Evolutionary conservation across 2,888 invertebrate genomes (phyloP), one percentile per base, ranked within the genome.

Genomic region (Augochlorella aurata): DNA sequence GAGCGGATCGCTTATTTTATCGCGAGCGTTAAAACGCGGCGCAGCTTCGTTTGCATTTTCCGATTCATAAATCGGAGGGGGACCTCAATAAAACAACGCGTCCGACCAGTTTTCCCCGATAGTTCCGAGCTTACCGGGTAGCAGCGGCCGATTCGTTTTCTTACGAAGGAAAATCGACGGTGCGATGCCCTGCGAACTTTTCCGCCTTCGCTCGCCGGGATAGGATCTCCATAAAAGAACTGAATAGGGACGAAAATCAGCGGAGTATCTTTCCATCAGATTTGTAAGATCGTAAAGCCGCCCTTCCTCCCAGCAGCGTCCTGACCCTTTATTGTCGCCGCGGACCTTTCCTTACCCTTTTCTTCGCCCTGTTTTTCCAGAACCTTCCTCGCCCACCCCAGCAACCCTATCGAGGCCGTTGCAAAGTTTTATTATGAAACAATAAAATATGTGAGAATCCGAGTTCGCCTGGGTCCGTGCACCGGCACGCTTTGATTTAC

Each of bases 371-470:
- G 24, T 24, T 21, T 38, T n/a, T 16, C 70, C 74, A 70, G 72
- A n/a, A 0, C 5, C 66, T 3, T 8, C 9, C 0, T 2, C 10
- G 1, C 8, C 24, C 73, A 29, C n/a, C 54, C 77, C 45, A 79
- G 79, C 78, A 75, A 74, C 65, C 77, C 82, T 89, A 89, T 89
- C 88, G 89, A 83, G 85, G 88, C 79, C 74, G 82, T 44, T 44
- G 84, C 82, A 77, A 87, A 93, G 89, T 93, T 93, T 92, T 93
- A 93, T 92, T 93, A 92, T 90, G 90, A 92, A 92, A 92, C 91
- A 92, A 92, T 92, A 92, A 92, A 93, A 93, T 91, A 92, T 91
- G 91, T 90, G 89, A 88, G 86, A 88, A 89, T 89, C 87, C 72
- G 54, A 74, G 74, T 58, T 73, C 75, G 68, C 70, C 69, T 72